These are phyloP conservation scores for Laothoe populi DNA, from an alignment of 2,888 invertebrate species.

Conservation along the genomic window DNA sequence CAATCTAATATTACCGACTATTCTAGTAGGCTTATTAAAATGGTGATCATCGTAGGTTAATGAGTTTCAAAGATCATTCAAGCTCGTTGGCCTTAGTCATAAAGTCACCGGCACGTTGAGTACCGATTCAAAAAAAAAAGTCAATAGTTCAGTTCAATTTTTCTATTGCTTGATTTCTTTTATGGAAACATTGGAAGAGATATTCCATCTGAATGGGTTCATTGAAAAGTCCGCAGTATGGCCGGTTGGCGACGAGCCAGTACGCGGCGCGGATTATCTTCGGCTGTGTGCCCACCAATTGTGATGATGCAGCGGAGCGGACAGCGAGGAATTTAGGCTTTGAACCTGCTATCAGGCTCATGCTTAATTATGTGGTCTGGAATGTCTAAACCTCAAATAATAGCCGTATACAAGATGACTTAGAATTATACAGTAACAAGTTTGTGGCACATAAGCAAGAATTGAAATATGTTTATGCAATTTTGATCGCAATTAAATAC, in stretches of 20 bases:
- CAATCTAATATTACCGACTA: too few relatives aligned
- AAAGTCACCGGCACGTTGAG: neutral
- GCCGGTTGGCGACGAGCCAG: constrained; percentile 77
- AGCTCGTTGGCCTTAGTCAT: neutral
- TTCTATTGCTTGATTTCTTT: constrained; percentile 78
- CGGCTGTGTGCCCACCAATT: constrained; percentile 71
- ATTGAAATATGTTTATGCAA: too few relatives aligned
- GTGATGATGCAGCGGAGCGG: constrained; percentile 72
- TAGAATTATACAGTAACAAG: too few relatives aligned
- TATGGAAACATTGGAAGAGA: constrained; percentile 80
- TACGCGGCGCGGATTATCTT: constrained; percentile 70
- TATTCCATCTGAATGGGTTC: constrained; percentile 80
- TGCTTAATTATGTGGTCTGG: constrained; percentile 55
- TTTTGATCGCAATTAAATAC: too few relatives aligned
- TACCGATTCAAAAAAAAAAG: constrained; percentile 39
- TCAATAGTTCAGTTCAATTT: constrained; percentile 58
- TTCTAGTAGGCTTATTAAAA: too few relatives aligned
- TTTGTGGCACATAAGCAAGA: too few relatives aligned
- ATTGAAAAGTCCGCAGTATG: constrained; percentile 84
- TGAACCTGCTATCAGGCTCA: constrained; percentile 59
- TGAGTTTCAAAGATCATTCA: constrained; percentile 7
- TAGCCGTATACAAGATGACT: neutral
- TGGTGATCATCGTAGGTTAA: too few relatives aligned
- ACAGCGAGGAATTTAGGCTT: constrained; percentile 56
- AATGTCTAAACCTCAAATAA: constrained; percentile 21